Base-by-base conservation (phyloP, 2,113 vertebrate species). In the Rissa tridactyla region DNA sequence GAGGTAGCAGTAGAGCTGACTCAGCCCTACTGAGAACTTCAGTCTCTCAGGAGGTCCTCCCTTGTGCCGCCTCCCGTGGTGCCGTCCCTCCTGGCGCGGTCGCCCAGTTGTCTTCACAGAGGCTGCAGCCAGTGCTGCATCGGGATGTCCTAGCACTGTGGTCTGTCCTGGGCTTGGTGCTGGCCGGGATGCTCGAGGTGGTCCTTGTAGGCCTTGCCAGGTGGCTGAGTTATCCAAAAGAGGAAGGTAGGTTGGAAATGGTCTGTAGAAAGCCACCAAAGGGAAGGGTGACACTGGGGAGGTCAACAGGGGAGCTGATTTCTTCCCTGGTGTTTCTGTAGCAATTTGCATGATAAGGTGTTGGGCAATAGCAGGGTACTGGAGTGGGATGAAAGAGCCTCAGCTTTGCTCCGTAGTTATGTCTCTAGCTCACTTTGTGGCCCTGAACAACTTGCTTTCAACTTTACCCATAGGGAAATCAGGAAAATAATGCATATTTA, bases 1-100 rank as follows among this genome's bases (percentile, higher is more conserved):
- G 65, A 94, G 80, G 90, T 2, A 66, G 52, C 52, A 46, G 11
- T 80, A 94, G 65, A 86, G 92, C 88, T 98, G 96, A 96, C 55
- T 17, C 88, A 92, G 80, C 91, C 90, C 90, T 82, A 6, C 40
- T 42, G 94, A 86, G 92, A 72, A 42, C 86, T 49, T 80, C 36
- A 86, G 66, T 68, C 20, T 73, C 93, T 79, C 36, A 60, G 90
- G 96, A 88, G 64, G 80, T 65, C 54, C 54, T 85, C 13, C 20
- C 27, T 54, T 2, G 8, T 73, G 70, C 51, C 38, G 81, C 65
- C 30, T 76, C 46, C 62, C 2, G 1, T 0, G 0, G 32, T 22
- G 25, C 49, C 1, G 3, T 54, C 12, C 46, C 36, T 62, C 9
- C 54, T 4, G 1, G 44, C 1, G 16, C 4, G 15, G 25, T 23